These are phyloP conservation scores for Malthinus flaveolus DNA, from an alignment of 2,888 invertebrate genomes.

Conservation along the genomic window DNA sequence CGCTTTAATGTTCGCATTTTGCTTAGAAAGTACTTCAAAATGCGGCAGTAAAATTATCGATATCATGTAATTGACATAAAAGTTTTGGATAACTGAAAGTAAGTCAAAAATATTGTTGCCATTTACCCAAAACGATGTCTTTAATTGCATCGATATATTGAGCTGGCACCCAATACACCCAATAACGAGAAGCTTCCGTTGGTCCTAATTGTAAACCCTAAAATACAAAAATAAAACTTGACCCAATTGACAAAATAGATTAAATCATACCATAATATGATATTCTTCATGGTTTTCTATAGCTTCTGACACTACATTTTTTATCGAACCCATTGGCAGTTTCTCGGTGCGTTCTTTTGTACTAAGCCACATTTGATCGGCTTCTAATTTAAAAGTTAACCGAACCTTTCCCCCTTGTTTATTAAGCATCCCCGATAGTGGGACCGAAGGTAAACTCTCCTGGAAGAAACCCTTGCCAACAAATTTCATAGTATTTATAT, in stretches of 20 bases:
- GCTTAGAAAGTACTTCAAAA: too few species aligned
- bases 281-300: slow-evolving; percentile 89
- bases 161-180: slow-evolving; percentile 94
- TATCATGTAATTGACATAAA: slow-evolving; percentile 15
- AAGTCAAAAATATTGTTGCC: slow-evolving; percentile 76
- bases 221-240: slow-evolving; percentile 26
- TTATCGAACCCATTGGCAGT: slow-evolving; percentile 87
- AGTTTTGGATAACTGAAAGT: slow-evolving; percentile 1
- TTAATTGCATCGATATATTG: slow-evolving; percentile 90
- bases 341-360: slow-evolving; percentile 93
- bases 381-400: slow-evolving; percentile 88
- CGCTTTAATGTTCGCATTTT: too few species aligned
- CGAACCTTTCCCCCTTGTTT: slow-evolving; percentile 88
- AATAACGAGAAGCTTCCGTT: slow-evolving; percentile 88
- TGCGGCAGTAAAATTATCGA: slow-evolving; percentile 13
- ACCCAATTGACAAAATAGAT: not conserved
- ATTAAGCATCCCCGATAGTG: slow-evolving; percentile 88
- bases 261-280: slow-evolving; percentile 81
- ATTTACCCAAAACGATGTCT: slow-evolving; percentile 85
- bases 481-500: not conserved
- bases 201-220: slow-evolving; percentile 88
- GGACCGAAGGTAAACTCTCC: slow-evolving; percentile 80
- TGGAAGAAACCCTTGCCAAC: slow-evolving; percentile 42
- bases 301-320: slow-evolving; percentile 78
- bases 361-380: slow-evolving; percentile 89